phyloP scores from a whole-genome alignment of 2,888 invertebrate genomes.

The Pammene fasciana region DNA sequence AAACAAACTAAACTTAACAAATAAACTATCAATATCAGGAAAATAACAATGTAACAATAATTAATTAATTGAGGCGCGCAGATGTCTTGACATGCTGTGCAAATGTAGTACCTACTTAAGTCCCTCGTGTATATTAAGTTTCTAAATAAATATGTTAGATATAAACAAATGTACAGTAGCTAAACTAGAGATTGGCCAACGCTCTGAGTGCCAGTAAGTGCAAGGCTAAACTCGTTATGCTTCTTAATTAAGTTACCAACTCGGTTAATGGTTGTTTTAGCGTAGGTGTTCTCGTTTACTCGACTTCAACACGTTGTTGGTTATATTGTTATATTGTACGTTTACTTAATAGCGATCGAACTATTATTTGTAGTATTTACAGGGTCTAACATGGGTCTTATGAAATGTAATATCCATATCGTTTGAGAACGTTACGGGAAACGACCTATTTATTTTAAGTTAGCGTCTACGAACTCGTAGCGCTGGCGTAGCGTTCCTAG shows the following conservation, averaged over 20 bases:
- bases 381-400: too few relatives aligned
- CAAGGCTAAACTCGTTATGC: slow-evolving; percentile 49
- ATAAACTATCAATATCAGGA: too few relatives aligned
- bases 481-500: slow-evolving; percentile 18
- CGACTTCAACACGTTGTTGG: slow-evolving; percentile 45
- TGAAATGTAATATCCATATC: neutral
- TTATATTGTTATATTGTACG: slow-evolving; percentile 50
- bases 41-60: too few relatives aligned
- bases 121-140: neutral
- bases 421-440: too few relatives aligned
- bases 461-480: slow-evolving; percentile 21
- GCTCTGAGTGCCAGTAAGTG: slow-evolving; percentile 42
- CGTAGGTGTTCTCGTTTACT: slow-evolving; percentile 37
- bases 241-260: slow-evolving; percentile 49
- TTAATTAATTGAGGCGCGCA: too few relatives aligned
- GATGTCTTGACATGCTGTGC: neutral
- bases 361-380: slow-evolving; percentile 44
- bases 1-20: too few relatives aligned
- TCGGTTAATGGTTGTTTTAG: slow-evolving; percentile 45
- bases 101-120: neutral
- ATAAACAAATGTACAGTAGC: slow-evolving; percentile 47
- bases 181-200: slow-evolving; percentile 46
- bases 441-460: neutral
- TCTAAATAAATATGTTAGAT: slow-evolving; percentile 37
- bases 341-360: slow-evolving; percentile 50